phyloP scores from a whole-genome alignment of 2,797 vertebrate genomes.

The Threskiornis aethiopicus region DNA sequence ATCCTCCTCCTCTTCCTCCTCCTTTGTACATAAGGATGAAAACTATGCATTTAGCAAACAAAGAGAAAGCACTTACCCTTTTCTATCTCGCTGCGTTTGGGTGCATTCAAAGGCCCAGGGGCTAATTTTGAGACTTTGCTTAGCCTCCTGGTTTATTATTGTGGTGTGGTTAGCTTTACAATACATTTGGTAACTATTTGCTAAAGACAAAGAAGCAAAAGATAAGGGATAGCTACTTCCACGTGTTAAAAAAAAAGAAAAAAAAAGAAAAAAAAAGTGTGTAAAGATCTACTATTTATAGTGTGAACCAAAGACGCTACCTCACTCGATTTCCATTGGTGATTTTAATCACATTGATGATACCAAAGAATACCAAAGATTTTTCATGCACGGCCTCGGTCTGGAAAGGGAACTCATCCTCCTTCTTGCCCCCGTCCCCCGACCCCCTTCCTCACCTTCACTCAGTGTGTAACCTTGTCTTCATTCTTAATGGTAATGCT shows the following conservation, averaged over 20 bases:
- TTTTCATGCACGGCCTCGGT: constrained; percentile 91
- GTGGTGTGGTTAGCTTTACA: constrained; percentile 86
- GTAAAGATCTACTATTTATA: constrained; percentile 96
- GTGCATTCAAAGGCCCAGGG: constrained; percentile 79
- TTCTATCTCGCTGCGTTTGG: constrained; percentile 76
- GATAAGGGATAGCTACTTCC: constrained; percentile 86
- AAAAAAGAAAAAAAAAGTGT: constrained; percentile 71
- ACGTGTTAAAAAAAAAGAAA: constrained; percentile 74
- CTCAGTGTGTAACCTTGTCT: constrained; percentile 78
- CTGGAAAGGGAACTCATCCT: constrained; percentile 87
- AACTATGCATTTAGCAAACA: constrained; percentile 94
- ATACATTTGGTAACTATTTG: constrained; percentile 85
- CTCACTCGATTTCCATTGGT: constrained; percentile 99
- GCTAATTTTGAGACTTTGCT: constrained; percentile 70
- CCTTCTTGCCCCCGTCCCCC: constrained; percentile 46
- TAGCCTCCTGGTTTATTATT: constrained; percentile 83
- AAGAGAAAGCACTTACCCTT: constrained; percentile 94
- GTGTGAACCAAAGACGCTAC: constrained; percentile 99
- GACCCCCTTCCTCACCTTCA: constrained; percentile 69
- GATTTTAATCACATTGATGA: constrained; percentile 99
- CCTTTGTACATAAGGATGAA: constrained; percentile 78
- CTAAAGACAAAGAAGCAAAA: constrained; percentile 83
- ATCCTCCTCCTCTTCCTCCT: constrained; percentile 60
- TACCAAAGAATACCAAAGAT: constrained; percentile 99
- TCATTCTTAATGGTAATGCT: constrained; percentile 74